A percentile compares a stretch with the other conserved stretches of the same genome.
phyloP scores from a whole-genome alignment of 2,113 vertebrate species.

The Poeciliopsis turrubarensis region DNA sequence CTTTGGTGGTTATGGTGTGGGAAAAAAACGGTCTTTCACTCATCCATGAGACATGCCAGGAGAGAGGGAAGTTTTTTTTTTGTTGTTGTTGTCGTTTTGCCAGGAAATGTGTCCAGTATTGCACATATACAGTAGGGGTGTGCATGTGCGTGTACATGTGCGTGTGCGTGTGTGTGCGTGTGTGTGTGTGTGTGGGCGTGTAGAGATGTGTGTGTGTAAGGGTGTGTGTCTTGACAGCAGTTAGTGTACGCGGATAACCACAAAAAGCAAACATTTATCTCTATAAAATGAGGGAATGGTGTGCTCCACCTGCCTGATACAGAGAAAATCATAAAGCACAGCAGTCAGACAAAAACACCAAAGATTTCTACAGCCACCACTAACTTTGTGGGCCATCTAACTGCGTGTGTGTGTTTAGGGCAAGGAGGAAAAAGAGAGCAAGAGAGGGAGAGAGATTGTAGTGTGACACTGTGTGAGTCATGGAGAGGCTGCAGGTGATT shows the following conservation, averaged over 20 bases:
- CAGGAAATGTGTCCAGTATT: constrained; percentile 54
- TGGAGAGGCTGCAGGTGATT: constrained; percentile 75
- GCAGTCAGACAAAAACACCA: constrained; percentile 67
- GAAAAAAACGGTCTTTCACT: constrained; percentile 50
- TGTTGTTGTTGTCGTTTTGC: constrained; percentile 27
- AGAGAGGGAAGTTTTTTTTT: constrained; percentile 57
- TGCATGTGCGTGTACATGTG: constrained; percentile 10
- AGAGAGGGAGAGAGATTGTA: constrained; percentile 20
- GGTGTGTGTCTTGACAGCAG: constrained; percentile 49
- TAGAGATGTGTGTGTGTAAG: constrained; percentile 10
- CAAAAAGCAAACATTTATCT: constrained; percentile 80
- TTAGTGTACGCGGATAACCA: constrained; percentile 69
- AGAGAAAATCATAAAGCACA: constrained; percentile 62
- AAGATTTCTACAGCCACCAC: constrained; percentile 64
- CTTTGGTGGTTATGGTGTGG: constrained; percentile 15
- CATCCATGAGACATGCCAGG: constrained; percentile 46
- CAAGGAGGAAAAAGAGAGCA: constrained; percentile 8
- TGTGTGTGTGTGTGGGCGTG: constrained; percentile 10
- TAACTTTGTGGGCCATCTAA: constrained; percentile 67
- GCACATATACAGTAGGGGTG: constrained; percentile 1
- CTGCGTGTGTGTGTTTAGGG: constrained; percentile 35
- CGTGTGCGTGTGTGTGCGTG: constrained; percentile 9
- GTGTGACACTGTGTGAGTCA: constrained; percentile 65
- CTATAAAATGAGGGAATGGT: constrained; percentile 67
- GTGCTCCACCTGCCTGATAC: constrained; percentile 69